phyloP scores from a whole-genome alignment of 1,140 invertebrate genomes.

The Neodiprion lecontei region DNA sequence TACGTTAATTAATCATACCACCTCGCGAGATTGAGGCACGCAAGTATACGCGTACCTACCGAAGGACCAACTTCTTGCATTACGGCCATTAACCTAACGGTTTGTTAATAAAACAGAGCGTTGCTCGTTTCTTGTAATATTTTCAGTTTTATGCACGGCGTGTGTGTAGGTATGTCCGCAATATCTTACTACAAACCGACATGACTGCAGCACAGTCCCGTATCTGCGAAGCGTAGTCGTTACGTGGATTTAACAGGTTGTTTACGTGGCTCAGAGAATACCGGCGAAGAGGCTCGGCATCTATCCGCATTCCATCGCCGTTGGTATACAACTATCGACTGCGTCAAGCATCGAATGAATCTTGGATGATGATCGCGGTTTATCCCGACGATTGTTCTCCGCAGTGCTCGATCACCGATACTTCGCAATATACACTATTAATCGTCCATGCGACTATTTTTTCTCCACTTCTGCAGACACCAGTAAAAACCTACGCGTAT shows the following conservation, averaged over 20 bases:
- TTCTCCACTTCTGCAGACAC: too few relatives aligned
- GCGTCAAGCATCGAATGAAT: too few relatives aligned
- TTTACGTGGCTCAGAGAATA: not conserved
- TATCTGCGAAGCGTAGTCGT: not conserved
- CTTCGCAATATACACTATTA: too few relatives aligned
- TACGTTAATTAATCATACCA: too few relatives aligned
- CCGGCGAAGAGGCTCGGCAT: not conserved
- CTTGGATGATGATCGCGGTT: not conserved
- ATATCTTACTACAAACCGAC: too few relatives aligned
- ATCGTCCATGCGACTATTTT: too few relatives aligned
- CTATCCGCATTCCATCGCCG: not conserved
- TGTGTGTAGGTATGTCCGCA: too few relatives aligned
- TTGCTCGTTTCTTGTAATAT: not conserved
- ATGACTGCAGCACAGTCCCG: too few relatives aligned
- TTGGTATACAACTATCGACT: not conserved
- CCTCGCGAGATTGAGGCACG: too few relatives aligned
- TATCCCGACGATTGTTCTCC: conserved; percentile 21
- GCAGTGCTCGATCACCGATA: not conserved
- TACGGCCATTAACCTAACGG: not conserved
- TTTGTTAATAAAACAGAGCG: not conserved
- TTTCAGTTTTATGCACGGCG: not conserved
- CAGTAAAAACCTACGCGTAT: too few relatives aligned
- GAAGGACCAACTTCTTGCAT: not conserved
- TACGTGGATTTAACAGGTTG: not conserved
- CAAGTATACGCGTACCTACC: too few relatives aligned